Evolutionary conservation across 1,140 invertebrate species (phyloP).

Genomic region (Trichonephila inaurata): DNA sequence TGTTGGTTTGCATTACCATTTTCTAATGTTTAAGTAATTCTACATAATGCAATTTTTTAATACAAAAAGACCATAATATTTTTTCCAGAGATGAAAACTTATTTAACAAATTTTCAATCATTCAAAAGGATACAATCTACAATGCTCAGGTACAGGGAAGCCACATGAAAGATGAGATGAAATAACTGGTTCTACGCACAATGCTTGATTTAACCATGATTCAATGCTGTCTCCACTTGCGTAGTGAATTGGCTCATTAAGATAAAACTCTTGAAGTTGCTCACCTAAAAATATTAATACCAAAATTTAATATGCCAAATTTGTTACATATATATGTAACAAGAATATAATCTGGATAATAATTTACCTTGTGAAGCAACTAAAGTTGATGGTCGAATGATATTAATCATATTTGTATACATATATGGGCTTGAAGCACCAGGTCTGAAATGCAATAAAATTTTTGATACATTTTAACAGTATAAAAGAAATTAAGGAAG

Average conservation of each 20-base stretch:
- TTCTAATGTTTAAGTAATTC: too few species aligned
- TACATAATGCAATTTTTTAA: too few species aligned
- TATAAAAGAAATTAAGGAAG: too few species aligned
- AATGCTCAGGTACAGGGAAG: constrained; percentile 94
- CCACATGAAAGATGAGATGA: constrained; percentile 84
- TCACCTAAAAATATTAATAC: constrained; percentile 79
- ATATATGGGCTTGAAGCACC: constrained; percentile 86
- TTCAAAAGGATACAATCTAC: constrained; percentile 88
- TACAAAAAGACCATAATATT: too few species aligned
- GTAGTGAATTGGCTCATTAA: constrained; percentile 98
- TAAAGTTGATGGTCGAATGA: constrained; percentile 81
- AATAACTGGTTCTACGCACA: constrained; percentile 92
- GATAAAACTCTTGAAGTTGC: constrained; percentile 83
- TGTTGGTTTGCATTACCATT: too few species aligned
- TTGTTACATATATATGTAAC: too few species aligned
- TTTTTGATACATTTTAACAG: neutral
- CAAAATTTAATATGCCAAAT: neutral
- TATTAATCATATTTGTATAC: constrained; percentile 96
- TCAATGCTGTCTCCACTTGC: constrained; percentile 94
- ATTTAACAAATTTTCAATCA: too few species aligned
- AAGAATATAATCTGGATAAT: neutral
- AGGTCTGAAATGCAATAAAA: constrained; percentile 4
- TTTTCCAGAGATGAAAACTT: too few species aligned
- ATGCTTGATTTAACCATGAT: constrained; percentile 92
- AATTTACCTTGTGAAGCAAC: constrained; percentile 22